Evolutionary conservation across 1,140 invertebrate genomes (phyloP).

Genomic region (Littorina saxatilis): DNA sequence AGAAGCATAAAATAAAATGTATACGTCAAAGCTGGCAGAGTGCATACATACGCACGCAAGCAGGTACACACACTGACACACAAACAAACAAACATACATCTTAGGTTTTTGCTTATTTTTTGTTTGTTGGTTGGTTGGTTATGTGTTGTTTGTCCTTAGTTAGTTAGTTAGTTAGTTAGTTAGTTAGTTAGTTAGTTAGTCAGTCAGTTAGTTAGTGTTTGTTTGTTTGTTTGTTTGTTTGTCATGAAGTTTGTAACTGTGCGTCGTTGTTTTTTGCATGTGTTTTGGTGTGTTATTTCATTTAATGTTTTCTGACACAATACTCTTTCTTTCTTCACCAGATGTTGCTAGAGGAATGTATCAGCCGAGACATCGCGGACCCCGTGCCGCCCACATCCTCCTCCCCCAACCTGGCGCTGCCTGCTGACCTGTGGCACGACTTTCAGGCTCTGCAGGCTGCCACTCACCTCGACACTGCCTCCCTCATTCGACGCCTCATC

Average conservation of each 20-base stretch:
- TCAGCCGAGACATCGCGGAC: neutral
- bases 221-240: too few relatives aligned
- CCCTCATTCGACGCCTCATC: constrained; percentile 63
- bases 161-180: too few relatives aligned
- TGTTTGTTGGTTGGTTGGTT: too few relatives aligned
- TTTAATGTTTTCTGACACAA: too few relatives aligned
- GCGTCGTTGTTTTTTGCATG: too few relatives aligned
- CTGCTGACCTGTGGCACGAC: constrained; percentile 65
- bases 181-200: too few relatives aligned
- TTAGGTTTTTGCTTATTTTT: neutral
- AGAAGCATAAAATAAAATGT: too few relatives aligned
- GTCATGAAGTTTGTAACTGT: too few relatives aligned
- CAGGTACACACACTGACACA: neutral
- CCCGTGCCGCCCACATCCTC: neutral
- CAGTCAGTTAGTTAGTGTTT: too few relatives aligned
- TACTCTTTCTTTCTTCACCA: too few relatives aligned
- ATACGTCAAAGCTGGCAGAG: neutral
- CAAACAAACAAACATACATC: neutral
- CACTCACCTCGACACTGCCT: constrained; percentile 61
- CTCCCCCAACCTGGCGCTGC: constrained; percentile 57
- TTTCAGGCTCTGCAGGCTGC: constrained; percentile 61
- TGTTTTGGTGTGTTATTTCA: too few relatives aligned
- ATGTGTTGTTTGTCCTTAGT: too few relatives aligned
- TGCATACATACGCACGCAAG: neutral
- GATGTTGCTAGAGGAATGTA: neutral